A percentile compares a stretch with the other conserved stretches of the same genome.
These are phyloP conservation scores for Brenthis daphne DNA, from an alignment of 2,888 invertebrate species.

Conservation along the genomic window DNA sequence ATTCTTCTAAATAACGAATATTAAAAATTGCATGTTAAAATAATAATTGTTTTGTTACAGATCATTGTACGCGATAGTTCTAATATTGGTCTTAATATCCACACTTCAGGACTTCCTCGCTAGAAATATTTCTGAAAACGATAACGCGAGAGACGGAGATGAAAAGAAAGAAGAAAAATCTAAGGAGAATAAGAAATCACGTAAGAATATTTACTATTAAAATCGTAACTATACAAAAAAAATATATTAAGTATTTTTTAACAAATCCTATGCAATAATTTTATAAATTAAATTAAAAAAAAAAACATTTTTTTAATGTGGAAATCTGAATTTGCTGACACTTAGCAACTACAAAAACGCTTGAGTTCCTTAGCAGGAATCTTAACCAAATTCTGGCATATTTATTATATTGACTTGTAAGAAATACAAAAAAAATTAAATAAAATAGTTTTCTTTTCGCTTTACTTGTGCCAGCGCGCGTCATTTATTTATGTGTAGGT, in stretches of 20 bases:
- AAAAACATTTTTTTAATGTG: no score
- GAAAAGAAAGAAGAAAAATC: constrained; percentile 48
- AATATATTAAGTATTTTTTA: no score
- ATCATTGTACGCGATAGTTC: constrained; percentile 65
- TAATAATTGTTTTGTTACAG: constrained; percentile 49
- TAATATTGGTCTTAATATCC: constrained; percentile 68
- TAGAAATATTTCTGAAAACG: constrained; percentile 46
- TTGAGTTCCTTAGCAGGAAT: no score
- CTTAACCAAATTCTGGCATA: no score
- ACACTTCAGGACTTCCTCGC: constrained; percentile 71
- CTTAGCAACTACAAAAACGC: no score
- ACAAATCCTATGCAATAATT: not conserved
- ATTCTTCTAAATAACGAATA: no score
- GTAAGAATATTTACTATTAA: constrained; percentile 38
- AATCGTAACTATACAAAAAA: not conserved
- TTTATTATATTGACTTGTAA: no score
- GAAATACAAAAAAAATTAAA: no score
- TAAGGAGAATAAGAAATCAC: constrained; percentile 45
- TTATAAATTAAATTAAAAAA: constrained; percentile 10
- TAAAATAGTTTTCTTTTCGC: no score
- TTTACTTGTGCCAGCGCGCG: no score
- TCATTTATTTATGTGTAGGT: no score
- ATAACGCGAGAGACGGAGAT: constrained; percentile 16
- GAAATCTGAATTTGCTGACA: no score
- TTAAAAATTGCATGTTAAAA: not conserved